Base-by-base conservation (phyloP, 2,888 invertebrate species). In the Metopia argyrocephala region DNA sequence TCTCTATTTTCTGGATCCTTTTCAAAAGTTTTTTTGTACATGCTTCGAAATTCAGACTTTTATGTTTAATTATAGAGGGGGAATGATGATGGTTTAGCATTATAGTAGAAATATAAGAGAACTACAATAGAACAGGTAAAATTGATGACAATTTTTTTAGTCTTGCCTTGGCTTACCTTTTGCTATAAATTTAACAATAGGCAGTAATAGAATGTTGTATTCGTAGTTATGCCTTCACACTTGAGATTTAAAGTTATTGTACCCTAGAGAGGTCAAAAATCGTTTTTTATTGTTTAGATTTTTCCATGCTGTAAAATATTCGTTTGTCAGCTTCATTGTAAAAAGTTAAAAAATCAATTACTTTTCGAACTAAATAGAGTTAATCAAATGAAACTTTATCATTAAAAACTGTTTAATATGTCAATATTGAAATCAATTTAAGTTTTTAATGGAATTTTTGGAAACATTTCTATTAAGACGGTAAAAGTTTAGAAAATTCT, bases 371-470 rank as follows among this genome's bases (percentile, higher is more conserved):
- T 18, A n/a, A 62, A 50, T 50, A 27, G 38, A 75, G 74, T 61
- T 79, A 66, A 75, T 75, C 64, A 54, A 48, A 54, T 21, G 28
- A 65, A 69, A 69, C 59, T 65, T 79, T 75, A 66, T 66, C 61
- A 61, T 73, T 59, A 45, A 70, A 66, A 66, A 21, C 38, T 18
- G 21, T 66, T 61, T 57, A 75, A 71, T 79, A 48, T 75, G 70
- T 79, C 75, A 79, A 66, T 75, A 79, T 75, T 71, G 38, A 79
- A 79, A 79, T 79, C 79, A 79, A 79, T 79, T 79, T 79, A 79
- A 66, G 56, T 75, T 79, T 20, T 50, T 61, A 64, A 66, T 70
- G 31, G 54, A 48, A 57, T 20, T 78, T 68, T 38, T 45, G n/a
- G 38, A 31, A 38, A 45, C 66, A 21, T 28, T n/a, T 27, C 45